phyloP scores from a whole-genome alignment of 2,888 invertebrate species.

The Spilosoma lubricipeda region DNA sequence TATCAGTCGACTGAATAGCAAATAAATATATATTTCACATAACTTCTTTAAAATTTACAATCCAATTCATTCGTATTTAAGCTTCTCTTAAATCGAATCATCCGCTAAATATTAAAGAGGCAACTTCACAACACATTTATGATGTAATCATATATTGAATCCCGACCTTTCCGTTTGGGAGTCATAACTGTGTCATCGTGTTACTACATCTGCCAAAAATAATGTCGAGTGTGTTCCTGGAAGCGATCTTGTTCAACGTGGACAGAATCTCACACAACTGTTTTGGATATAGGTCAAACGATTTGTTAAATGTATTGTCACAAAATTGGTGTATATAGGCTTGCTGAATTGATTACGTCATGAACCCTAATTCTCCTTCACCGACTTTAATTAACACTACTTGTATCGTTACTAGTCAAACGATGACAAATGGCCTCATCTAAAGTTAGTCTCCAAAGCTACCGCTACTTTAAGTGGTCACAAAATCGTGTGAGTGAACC shows the following conservation, averaged over 20 bases:
- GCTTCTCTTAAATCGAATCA: not conserved
- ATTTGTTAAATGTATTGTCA: constrained; percentile 14
- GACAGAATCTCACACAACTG: constrained; percentile 10
- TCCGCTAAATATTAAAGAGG: not conserved
- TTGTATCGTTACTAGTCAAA: not conserved
- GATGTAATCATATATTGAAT: constrained; percentile 25
- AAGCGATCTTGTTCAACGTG: constrained; percentile 35
- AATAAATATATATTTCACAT: not conserved
- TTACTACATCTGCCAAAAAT: constrained; percentile 55
- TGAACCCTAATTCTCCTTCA: constrained; percentile 1
- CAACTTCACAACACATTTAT: constrained; percentile 1
- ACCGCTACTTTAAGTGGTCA: not conserved
- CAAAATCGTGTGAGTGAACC: not conserved
- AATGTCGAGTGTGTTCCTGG: constrained; percentile 44
- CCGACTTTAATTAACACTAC: constrained; percentile 2
- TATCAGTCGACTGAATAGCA: not conserved
- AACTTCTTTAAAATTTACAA: not conserved
- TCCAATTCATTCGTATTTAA: not conserved
- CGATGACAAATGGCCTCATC: not conserved
- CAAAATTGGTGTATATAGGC: constrained; percentile 3
- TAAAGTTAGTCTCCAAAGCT: not conserved
- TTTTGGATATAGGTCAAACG: constrained; percentile 21
- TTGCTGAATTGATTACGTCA: constrained; percentile 8
- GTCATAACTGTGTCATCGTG: constrained; percentile 47
- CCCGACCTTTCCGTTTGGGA: constrained; percentile 43